Conservation (phyloP, 64 coral and sea anemone genomes). For the Montipora cactus region DNA sequence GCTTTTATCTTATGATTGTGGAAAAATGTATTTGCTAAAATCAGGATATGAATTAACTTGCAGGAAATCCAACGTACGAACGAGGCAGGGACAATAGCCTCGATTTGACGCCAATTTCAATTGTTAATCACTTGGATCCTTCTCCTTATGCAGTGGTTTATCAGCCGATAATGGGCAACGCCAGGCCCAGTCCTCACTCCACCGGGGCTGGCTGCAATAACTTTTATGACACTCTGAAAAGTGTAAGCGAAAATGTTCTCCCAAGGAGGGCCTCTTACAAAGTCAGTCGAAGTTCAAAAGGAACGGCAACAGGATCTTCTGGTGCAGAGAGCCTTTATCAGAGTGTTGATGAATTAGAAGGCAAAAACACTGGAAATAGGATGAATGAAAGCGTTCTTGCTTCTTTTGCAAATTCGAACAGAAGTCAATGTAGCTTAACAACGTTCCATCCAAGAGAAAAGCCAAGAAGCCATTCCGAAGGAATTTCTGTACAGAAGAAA, state of each 20-base stretch:
- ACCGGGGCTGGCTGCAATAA: not conserved
- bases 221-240: conserved; percentile 32
- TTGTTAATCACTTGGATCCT: not conserved
- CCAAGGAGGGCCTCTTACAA: not conserved
- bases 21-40: not conserved
- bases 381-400: not conserved
- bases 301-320: not conserved
- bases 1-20: too few relatives aligned
- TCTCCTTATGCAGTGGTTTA: conserved; percentile 17
- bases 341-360: too few relatives aligned
- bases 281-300: not conserved
- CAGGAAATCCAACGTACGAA: conserved; percentile 55
- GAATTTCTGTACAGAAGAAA: not conserved
- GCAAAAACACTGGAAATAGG: not conserved
- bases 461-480: not conserved
- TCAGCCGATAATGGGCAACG: conserved; percentile 15
- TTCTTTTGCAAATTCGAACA: not conserved
- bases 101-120: conserved; percentile 1
- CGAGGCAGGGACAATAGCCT: conserved; percentile 12
- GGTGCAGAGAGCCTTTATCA: not conserved
- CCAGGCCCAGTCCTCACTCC: not conserved
- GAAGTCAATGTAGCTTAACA: not conserved
- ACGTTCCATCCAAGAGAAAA: not conserved
- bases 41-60: not conserved
- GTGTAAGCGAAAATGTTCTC: not conserved